A percentile compares a stretch with the other conserved stretches of the same genome.
Conservation (phyloP, 2,888 invertebrate genomes). For the Lacanobia wlatinum region DNA sequence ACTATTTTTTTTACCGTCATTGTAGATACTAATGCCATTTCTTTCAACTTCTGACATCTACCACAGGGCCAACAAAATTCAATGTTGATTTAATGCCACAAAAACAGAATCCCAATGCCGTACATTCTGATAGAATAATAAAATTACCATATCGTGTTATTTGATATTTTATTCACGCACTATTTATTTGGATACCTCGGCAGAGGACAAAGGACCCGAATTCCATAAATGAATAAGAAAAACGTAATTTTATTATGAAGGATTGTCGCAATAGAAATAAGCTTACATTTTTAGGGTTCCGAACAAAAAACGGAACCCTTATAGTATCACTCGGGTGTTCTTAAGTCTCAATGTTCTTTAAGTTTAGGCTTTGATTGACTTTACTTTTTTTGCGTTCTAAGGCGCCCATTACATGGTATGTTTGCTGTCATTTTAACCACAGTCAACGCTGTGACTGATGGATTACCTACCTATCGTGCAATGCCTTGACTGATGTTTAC, state of each 20-base stretch:
- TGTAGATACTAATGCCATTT: not conserved
- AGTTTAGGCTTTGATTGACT: not conserved
- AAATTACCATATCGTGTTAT: slow-evolving; percentile 37
- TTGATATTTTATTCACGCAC: slow-evolving; percentile 39
- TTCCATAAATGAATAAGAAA: slow-evolving; percentile 8
- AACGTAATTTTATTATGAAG: slow-evolving; percentile 21
- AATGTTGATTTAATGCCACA: not conserved
- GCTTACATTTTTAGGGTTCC: slow-evolving; percentile 2
- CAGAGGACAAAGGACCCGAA: not conserved
- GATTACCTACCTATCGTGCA: too few species aligned
- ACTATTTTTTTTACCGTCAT: not conserved
- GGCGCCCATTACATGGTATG: too few species aligned
- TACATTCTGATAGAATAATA: slow-evolving; percentile 26
- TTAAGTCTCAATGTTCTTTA: not conserved
- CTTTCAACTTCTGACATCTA: not conserved
- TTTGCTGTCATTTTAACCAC: too few species aligned
- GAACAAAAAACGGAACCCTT: too few species aligned
- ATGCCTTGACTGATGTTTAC: too few species aligned
- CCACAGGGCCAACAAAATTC: not conserved
- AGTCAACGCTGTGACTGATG: too few species aligned
- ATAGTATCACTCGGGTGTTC: too few species aligned
- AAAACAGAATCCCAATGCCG: not conserved
- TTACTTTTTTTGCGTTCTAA: too few species aligned
- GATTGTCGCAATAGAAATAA: slow-evolving; percentile 21
- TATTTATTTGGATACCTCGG: slow-evolving; percentile 22